Base-by-base conservation (phyloP, 37 sponge, comb jelly and placozoan species). In the Mnemiopsis leidyi region DNA sequence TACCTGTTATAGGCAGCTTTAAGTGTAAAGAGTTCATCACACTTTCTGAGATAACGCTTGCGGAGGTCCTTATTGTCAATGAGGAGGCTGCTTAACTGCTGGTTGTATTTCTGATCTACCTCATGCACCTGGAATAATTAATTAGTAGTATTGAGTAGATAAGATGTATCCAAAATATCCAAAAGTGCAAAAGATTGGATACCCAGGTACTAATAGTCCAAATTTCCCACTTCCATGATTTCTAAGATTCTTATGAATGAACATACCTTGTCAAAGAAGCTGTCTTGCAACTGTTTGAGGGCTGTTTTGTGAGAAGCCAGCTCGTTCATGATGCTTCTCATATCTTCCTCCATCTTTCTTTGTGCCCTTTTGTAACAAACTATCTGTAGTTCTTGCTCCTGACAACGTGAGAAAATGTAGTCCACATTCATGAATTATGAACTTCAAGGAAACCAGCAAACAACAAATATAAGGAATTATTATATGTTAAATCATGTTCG, bases 21-120 rank as follows among this genome's bases (percentile, higher is more conserved):
- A 16, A 79, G 82, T 13, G 82, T 79, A 36, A 79, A 79, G 82
- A 79, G 82, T 33, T 79, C 82, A 36, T 79, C 82, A 79, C 82
- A 79, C 37, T 79, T 79, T 20, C 3, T 79, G 38, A 79, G 82
- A 33, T 79, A 79, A 29, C 82, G 35, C 36, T 79, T 79, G 7
- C 82, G 23, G 37, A 79, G 38, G 82, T 79, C 82, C 36, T 79
- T 79, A 36, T 79, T 79, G 36, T 79, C 82, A 16, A 79, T 36
- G 1, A 79, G 38, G 3, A 79, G 82, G 32, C 82, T 79, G 21
- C 82, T 79, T 5, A 79, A 23, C 36, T 79, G 82, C 37, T 32
- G 37, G 37, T 23, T 79, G 82, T 79, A 79, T 23, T 79, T 79
- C 82, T 79, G 23, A 21, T 79, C 82, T 31, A 79, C 82, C 36